Conservation (phyloP, 2,113 vertebrate genomes). For the Muntiacus muntjak region DNA sequence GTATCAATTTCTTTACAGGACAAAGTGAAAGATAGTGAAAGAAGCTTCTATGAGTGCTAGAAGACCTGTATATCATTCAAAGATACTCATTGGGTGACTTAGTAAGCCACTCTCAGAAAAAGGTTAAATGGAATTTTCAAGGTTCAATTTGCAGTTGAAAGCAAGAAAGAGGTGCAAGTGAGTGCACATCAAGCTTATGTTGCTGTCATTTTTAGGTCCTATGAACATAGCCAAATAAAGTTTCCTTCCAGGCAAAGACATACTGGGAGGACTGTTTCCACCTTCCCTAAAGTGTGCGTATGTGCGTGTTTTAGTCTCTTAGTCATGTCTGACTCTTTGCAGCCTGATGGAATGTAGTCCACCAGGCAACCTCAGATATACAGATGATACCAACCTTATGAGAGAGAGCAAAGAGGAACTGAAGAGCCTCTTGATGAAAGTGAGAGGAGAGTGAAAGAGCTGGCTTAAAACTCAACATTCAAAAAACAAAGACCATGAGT, state of each 20-base stretch:
- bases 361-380: not conserved
- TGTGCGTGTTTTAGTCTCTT: fast-evolving
- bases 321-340: not conserved
- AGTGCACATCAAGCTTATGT: not conserved
- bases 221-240: not conserved
- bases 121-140: not conserved
- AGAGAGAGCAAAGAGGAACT: not conserved
- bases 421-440: not conserved
- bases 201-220: not conserved
- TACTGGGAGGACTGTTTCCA: not conserved
- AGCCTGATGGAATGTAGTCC: not conserved
- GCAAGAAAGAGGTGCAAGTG: not conserved
- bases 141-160: not conserved
- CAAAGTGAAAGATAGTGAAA: not conserved
- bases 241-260: not conserved
- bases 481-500: not conserved
- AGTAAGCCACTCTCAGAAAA: not conserved
- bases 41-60: not conserved
- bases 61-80: not conserved
- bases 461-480: not conserved
- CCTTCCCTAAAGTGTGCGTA: not conserved
- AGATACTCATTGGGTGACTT: not conserved
- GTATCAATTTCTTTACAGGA: not conserved
- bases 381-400: not conserved
- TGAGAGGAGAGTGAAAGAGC: not conserved